Conservation (phyloP, 2,888 invertebrate species). For the Macrosoma leucophasiata region DNA sequence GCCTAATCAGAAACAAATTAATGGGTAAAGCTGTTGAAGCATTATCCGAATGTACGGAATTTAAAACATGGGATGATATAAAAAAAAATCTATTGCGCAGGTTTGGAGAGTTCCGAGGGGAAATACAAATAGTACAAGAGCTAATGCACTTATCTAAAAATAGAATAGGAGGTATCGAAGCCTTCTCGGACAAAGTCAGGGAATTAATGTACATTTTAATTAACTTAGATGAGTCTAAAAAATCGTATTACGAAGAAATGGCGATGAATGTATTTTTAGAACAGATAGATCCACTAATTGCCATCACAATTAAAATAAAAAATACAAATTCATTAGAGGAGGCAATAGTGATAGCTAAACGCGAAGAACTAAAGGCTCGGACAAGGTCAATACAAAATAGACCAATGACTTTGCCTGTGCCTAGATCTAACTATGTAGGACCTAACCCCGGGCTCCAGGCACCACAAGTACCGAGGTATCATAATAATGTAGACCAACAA, state of each 20-base stretch:
- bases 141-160: constrained; percentile 15
- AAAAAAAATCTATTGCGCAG: constrained; percentile 17
- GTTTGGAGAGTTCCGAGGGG: constrained; percentile 24
- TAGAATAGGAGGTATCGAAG: constrained; percentile 9
- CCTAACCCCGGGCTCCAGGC: background rate
- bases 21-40: constrained; percentile 22
- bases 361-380: constrained; percentile 22
- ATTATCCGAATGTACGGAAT: constrained; percentile 12
- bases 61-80: constrained; percentile 19
- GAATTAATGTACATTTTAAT: constrained; percentile 3
- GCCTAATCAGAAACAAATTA: constrained; percentile 27
- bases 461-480: background rate
- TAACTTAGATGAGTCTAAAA: constrained; percentile 7
- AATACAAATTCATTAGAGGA: constrained; percentile 19
- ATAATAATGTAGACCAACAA: background rate
- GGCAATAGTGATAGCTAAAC: constrained; percentile 24
- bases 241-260: constrained; percentile 22
- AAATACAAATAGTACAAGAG: constrained; percentile 23
- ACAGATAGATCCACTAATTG: constrained; percentile 25
- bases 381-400: background rate
- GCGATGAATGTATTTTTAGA: constrained; percentile 22
- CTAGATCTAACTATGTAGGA: background rate
- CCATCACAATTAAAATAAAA: constrained; percentile 21
- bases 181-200: constrained; percentile 20
- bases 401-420: background rate